Base-by-base conservation (phyloP, 2,888 invertebrate genomes). In the Agriopis leucophaearia region DNA sequence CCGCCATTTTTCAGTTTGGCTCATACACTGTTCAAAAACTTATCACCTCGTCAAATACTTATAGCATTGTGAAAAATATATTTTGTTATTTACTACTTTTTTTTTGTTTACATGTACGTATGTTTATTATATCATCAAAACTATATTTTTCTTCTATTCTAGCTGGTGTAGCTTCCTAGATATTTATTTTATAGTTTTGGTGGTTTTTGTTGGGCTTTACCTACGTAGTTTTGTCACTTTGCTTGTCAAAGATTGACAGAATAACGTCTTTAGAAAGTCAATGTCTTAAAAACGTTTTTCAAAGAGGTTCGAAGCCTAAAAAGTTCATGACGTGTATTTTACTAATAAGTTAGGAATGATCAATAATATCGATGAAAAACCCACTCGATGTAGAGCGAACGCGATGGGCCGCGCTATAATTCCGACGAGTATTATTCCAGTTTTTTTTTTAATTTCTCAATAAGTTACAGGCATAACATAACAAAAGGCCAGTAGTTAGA, bases 1-100 rank as follows among this genome's bases (percentile, higher is more conserved):
- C 78, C 0, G 70, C 71, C 81, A 81, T 81, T 70, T 58, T 72
- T 47, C 48, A 16, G 5, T 13, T 18, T 2, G 6, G 18, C 27
- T 51, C 9, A 16, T 16, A 16, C 15, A 15, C 16, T 48, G 5
- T 36, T 51, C 36, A 51, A n/a, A 48, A 8, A 35, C 13, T 27
- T 10, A 47, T 51, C 50, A 35, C 35, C 35, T 7, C 7, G 27
- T 35, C 8, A 9, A 3, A 9, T 15, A 16, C 7, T 5, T n/a
- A 0, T 47, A 7, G 15, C 16, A 47, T 47, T 7, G 9, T 15
- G 15, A 9, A 10, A 5, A 8, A 16, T 1, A n/a, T n/a, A n/a
- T n/a, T n/a, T 45, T 13, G 8, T 45, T 45, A 5, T n/a, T n/a
- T n/a, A n/a, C n/a, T 7, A 45, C 15, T 45, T 13, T 8, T 45